Percentiles rank a stretch among this genome's conserved stretches.
Evolutionary conservation across 2,113 vertebrate genomes (phyloP).

Genomic region (Abramis brama): DNA sequence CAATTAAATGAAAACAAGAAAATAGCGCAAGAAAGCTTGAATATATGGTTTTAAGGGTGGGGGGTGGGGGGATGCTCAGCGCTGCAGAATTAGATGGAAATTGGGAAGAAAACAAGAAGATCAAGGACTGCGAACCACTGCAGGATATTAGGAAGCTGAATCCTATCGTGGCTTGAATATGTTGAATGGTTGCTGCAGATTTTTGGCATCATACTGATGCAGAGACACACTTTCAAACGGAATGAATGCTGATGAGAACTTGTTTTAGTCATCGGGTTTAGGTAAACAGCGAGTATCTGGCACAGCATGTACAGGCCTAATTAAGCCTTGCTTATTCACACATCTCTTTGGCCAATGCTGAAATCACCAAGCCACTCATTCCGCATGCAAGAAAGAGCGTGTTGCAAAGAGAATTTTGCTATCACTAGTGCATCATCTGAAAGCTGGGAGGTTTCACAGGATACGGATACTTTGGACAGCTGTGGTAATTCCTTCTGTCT

Average conservation of each 20-base stretch:
- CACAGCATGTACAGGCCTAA: slow-evolving; percentile 24
- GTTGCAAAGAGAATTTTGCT: slow-evolving; percentile 13
- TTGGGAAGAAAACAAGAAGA: neutral
- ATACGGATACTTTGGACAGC: slow-evolving; percentile 44
- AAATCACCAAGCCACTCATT: slow-evolving; percentile 19
- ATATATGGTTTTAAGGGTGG: neutral
- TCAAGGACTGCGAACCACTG: neutral
- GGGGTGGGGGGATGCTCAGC: neutral
- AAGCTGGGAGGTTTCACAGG: slow-evolving; percentile 29
- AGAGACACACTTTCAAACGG: slow-evolving; percentile 26
- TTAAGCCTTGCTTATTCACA: slow-evolving; percentile 25
- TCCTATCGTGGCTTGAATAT: neutral
- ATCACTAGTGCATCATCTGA: slow-evolving; percentile 13
- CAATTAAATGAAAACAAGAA: slow-evolving; percentile 48
- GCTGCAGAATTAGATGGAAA: slow-evolving; percentile 10
- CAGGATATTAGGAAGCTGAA: neutral
- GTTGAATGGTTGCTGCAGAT: neutral
- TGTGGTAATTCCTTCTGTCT: slow-evolving; percentile 45
- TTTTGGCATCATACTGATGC: neutral
- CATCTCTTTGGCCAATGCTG: neutral
- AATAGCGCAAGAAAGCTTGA: slow-evolving; percentile 9
- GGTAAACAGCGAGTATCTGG: slow-evolving; percentile 17
- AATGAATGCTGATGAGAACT: slow-evolving; percentile 36
- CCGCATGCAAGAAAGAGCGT: neutral
- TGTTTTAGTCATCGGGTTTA: slow-evolving; percentile 21